A percentile compares a stretch with the other conserved stretches of the same genome.
Conservation (phyloP, 1,140 invertebrate species). For the Heliothis virescens region DNA sequence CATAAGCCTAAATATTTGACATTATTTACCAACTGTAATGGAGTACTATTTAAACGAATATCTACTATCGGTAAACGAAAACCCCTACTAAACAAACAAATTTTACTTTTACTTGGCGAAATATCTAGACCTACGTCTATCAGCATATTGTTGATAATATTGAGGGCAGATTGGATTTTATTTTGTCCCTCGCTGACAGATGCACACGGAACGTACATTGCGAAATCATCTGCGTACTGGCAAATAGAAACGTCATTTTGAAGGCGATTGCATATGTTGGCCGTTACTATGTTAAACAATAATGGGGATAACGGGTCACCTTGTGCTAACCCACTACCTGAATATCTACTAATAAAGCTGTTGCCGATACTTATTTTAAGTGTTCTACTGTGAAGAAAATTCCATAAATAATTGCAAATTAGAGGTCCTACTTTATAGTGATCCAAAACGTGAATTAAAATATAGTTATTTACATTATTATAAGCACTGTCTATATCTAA, state of each 20-base stretch:
- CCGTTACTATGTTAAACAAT: background rate
- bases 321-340: background rate
- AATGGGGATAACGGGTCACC: background rate
- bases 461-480: background rate
- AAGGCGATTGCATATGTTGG: background rate
- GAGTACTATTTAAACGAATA: background rate
- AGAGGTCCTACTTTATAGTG: background rate
- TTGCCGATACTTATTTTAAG: background rate
- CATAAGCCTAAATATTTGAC: background rate
- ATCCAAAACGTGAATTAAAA: conserved; percentile 3
- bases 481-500: background rate
- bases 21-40: background rate
- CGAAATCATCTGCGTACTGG: conserved; percentile 10
- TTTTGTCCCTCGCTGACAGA: background rate
- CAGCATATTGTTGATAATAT: background rate
- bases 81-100: background rate
- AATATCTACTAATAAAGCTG: background rate
- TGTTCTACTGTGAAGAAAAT: background rate
- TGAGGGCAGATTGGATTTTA: background rate
- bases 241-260: background rate
- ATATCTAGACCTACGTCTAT: background rate
- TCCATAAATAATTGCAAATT: background rate
- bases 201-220: background rate
- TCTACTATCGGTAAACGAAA: background rate
- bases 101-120: background rate